These are phyloP conservation scores for Thryonomys swinderianus DNA, from an alignment of 2,113 vertebrate species.

Conservation along the genomic window DNA sequence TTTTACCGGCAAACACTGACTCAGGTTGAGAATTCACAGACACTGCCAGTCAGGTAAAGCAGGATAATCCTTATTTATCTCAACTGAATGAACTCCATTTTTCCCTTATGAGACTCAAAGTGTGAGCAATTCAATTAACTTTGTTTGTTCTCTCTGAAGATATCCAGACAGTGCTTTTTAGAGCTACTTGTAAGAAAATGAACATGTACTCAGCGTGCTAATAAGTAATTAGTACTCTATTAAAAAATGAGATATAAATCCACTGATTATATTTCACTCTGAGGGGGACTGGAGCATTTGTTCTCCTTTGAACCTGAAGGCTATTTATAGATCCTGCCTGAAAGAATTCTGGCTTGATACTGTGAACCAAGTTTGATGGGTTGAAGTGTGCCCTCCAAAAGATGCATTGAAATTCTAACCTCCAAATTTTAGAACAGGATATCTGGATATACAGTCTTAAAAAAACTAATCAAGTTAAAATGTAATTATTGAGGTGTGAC, in stretches of 20 bases:
- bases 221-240: slow-evolving; percentile 9
- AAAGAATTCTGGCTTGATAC: not conserved
- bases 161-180: slow-evolving; percentile 28
- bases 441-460: not conserved
- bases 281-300: not conserved
- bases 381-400: not conserved
- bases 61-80: not conserved
- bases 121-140: slow-evolving; percentile 46
- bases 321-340: not conserved
- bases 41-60: not conserved
- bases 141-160: slow-evolving; percentile 54
- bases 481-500: not conserved
- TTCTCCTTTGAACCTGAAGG: not conserved
- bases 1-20: not conserved
- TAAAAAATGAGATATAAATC: not conserved
- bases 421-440: not conserved
- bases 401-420: not conserved
- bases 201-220: slow-evolving; percentile 20
- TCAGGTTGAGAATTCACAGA: not conserved
- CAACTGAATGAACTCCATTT: not conserved
- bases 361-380: not conserved
- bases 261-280: not conserved
- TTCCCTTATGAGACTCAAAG: not conserved
- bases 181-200: slow-evolving; percentile 62
- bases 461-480: not conserved